phyloP scores from a whole-genome alignment of 1,140 invertebrate species.

The Nixonia krombeini region DNA sequence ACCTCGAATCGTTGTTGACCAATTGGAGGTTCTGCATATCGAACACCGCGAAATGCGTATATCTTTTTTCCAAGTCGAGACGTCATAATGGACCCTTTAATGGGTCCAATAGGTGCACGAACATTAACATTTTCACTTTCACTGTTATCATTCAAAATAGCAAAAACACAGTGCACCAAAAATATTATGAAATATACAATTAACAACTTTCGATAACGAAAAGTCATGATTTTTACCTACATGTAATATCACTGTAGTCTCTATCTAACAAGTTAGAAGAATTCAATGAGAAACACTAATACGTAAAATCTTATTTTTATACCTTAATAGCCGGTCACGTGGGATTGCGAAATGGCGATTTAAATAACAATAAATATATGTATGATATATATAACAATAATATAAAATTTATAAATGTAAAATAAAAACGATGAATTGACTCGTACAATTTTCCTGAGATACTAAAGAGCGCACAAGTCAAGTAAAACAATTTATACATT shows the following conservation, averaged over 20 bases:
- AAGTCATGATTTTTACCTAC: not conserved
- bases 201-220: not conserved
- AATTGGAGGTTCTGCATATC: conserved; percentile 76
- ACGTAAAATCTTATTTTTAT: no score
- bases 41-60: conserved; percentile 76
- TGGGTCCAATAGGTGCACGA: conserved; percentile 53
- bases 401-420: not conserved
- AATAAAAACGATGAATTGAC: not conserved
- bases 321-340: no score
- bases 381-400: no score
- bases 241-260: no score
- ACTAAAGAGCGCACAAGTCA: not conserved
- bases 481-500: not conserved
- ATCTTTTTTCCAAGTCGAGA: conserved; percentile 69
- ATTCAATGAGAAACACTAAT: no score
- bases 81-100: conserved; percentile 56
- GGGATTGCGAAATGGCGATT: no score
- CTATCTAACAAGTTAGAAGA: no score
- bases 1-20: conserved; percentile 75
- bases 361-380: no score
- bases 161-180: not conserved
- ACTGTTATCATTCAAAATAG: not conserved
- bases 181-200: not conserved
- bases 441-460: not conserved
- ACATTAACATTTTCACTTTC: not conserved